Base-by-base conservation (phyloP, 2,888 invertebrate genomes). In the Epinotia ramella region DNA sequence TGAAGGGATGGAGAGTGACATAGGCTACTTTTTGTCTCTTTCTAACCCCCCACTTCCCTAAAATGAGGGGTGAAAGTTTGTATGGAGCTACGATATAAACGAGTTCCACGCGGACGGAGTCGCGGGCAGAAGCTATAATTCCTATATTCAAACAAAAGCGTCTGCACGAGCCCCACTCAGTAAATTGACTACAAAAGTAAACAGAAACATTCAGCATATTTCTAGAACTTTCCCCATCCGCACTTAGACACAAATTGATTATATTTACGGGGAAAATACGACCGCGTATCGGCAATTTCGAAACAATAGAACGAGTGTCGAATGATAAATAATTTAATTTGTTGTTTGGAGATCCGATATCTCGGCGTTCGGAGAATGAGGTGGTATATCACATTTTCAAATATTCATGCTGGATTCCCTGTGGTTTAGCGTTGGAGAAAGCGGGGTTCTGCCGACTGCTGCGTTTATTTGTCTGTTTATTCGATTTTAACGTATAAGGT, bases 271-370 rank as follows among this genome's bases (percentile, higher is more conserved):
- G 28, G 59, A 75, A 66, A 66, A 28, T 56, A 44, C 44, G 9
- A 33, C 20, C 68, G 16, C 73, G 71, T 77, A 73, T 62, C 69
- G 76, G 70, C 76, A 79, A 81, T 80, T 80, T 77, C 76, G 77
- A 69, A 73, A 78, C 79, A 81, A 83, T 81, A 80, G 60, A 75
- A 79, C 44, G 67, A 79, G 73, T 81, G 79, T 79, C 79, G 74
- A 77, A 76, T 74, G 65, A 70, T 73, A 77, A 80, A 80, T 84
- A 81, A 84, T 83, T 84, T 78, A 81, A 79, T 84, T 81, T 83
- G 80, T 82, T 83, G 81, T 84, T 86, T 82, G 79, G 72, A 73
- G 80, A 85, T 84, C 82, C 83, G 86, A 88, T 88, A 87, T 81
- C 81, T 82, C 79, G 82, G 81, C 80, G 78, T 68, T 78, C 78